Evolutionary conservation across 1,140 invertebrate species (phyloP), one percentile per base, ranked within the genome.

Genomic region (Pogonognathellus flavescens): DNA sequence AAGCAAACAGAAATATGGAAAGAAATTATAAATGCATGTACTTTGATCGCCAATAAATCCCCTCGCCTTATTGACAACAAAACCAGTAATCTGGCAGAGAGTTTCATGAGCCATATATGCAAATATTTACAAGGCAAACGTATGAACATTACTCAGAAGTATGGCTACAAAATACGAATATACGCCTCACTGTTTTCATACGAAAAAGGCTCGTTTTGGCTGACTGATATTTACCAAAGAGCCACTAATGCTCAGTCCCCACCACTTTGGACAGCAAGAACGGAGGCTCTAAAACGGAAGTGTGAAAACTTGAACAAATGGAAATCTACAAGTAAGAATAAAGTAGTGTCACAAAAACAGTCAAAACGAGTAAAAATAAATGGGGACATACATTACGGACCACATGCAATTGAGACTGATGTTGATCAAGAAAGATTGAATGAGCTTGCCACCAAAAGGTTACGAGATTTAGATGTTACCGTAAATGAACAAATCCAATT

Each of bases 81-180:
- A 49, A 83, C 80, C 13, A 86, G 80, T 31, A 86, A 86, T 70
- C 5, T 52, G 5, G 80, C 81, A 50, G 85, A 86, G 55, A 4
- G 31, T 11, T 86, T 86, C 31, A 86, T 86, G 85, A 5, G 8
- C 10, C 16, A 57, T 14, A 31, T 76, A n/a, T 57, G 18, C 11
- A 85, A 85, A 57, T 76, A 41, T 53, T 11, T 85, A 5, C 50
- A 55, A 53, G 85, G 85, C 16, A 86, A 86, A 76, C 4, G 85
- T 13, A 70, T 82, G 14, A 62, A 86, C 53, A 31, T 70, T 18
- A 41, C 83, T 31, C 53, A 83, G 18, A 66, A 62, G n/a, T 31
- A 50, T 18, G 18, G 55, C 5, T 86, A 86, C 25, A 59, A 10
- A 53, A 59, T 62, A 22, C 20, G 81, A 18, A 41, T 76, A n/a